Base-by-base conservation (phyloP, 2,888 invertebrate species). In the Sussaba pulchella region DNA sequence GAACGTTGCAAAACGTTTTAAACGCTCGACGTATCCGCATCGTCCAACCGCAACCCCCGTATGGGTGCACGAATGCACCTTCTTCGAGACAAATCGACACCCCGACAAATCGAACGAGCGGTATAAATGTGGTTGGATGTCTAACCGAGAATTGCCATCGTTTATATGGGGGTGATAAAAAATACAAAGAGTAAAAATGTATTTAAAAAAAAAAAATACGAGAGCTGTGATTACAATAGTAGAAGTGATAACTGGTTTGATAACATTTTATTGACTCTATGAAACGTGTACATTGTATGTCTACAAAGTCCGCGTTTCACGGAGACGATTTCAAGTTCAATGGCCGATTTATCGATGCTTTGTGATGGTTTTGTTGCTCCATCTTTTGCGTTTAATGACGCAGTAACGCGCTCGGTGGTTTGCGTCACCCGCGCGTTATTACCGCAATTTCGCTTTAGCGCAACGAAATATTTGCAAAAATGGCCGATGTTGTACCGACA, bases 51-150 rank as follows among this genome's bases (percentile, higher is more conserved):
- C 50, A 24, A 41, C 54, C 6, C 5, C 77, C n/a, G n/a, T n/a
- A 24, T 12, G 36, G 19, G 47, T 70, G 64, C 59, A 74, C 64
- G 87, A 85, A 87, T 83, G 81, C 84, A 83, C 77, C 77, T 78
- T 31, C 78, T 83, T 82, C 83, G 86, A 89, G 88, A 88, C 88
- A 88, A 90, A 91, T 91, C 89, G 89, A 82, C 85, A 85, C 84
- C 70, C 52, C 64, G 78, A n/a, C 31, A 78, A 86, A 82, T 86
- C 88, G 87, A 90, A 88, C 86, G 86, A 79, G 78, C 85, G 88
- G 85, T 88, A 89, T 90, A 90, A 90, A 90, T 87, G 86, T 86
- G 85, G 88, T 87, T n/a, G 85, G 85, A 89, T 87, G 83, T 84
- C 85, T 82, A 61, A 84, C 84, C 85, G 84, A 86, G 85, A 84